A percentile compares a stretch with the other conserved stretches of the same genome.
phyloP scores from a whole-genome alignment of 2,797 vertebrate genomes.

The Rhadinocentrus ornatus region DNA sequence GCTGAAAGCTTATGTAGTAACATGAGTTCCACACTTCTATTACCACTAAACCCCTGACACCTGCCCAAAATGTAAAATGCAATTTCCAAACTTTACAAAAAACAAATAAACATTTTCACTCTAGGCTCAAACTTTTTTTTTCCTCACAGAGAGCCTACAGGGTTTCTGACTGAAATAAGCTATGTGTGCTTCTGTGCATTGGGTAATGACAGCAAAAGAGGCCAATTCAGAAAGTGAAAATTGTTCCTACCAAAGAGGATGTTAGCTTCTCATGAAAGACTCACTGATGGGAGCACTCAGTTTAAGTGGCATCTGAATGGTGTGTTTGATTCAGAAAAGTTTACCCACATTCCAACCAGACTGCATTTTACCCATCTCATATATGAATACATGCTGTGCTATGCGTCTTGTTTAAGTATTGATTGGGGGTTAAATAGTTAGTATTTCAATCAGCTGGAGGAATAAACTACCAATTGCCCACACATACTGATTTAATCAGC shows the following conservation, averaged over 20 bases:
- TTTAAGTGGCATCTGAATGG: conserved; percentile 60
- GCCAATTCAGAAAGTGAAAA: conserved; percentile 70
- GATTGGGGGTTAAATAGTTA: not conserved
- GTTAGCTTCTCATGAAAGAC: conserved; percentile 60
- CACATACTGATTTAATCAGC: not conserved
- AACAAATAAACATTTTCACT: conserved; percentile 21
- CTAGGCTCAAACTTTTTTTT: conserved; percentile 12
- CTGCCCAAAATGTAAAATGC: conserved; percentile 16
- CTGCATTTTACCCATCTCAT: conserved; percentile 10
- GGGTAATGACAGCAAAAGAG: conserved; percentile 62
- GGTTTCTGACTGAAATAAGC: conserved; percentile 45
- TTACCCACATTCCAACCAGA: conserved; percentile 27
- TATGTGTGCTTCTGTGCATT: conserved; percentile 39
- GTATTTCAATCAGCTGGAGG: not conserved
- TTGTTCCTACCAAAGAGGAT: conserved; percentile 59
- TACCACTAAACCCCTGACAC: conserved; percentile 6
- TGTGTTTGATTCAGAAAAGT: conserved; percentile 34
- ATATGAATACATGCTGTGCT: conserved; percentile 7
- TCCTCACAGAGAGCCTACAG: not conserved
- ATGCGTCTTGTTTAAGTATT: not conserved
- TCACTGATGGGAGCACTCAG: conserved; percentile 64
- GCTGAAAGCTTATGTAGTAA: conserved; percentile 3
- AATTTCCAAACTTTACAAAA: conserved; percentile 23
- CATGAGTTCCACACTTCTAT: not conserved
- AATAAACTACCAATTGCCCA: not conserved